A percentile compares a stretch with the other conserved stretches of the same genome.
Conservation (phyloP, 2,797 vertebrate species). For the Schizopygopsis pylzovi region DNA sequence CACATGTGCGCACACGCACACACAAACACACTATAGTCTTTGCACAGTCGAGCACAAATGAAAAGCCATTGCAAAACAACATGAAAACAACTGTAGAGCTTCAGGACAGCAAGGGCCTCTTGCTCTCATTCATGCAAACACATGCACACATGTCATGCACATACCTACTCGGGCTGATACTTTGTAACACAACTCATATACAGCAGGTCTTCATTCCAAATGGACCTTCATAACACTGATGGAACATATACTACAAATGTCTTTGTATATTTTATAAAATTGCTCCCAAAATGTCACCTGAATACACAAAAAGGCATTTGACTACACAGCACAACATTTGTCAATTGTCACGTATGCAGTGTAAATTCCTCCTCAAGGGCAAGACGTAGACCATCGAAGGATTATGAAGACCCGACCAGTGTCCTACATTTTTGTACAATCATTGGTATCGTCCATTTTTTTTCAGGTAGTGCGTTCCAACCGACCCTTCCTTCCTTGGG, state of each 20-base stretch:
- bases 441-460: constrained; percentile 65
- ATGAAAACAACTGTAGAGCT: constrained; percentile 63
- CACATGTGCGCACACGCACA: constrained; percentile 1
- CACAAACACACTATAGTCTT: constrained; percentile 60
- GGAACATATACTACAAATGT: constrained; percentile 62
- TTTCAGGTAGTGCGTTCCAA: constrained; percentile 59
- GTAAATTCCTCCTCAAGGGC: constrained; percentile 36
- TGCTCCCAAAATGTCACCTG: constrained; percentile 77
- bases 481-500: constrained; percentile 29
- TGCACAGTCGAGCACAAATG: constrained; percentile 74
- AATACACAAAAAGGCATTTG: constrained; percentile 69
- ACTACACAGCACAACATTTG: constrained; percentile 70
- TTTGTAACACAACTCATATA: constrained; percentile 55
- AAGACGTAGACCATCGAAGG: constrained; percentile 59
- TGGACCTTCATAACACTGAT: constrained; percentile 83
- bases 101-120: constrained; percentile 40
- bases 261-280: constrained; percentile 70
- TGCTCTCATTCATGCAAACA: constrained; percentile 72
- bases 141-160: constrained; percentile 64
- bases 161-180: constrained; percentile 49
- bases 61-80: constrained; percentile 57
- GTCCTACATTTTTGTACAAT: constrained; percentile 59
- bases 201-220: constrained; percentile 68
- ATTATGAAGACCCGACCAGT: neutral
- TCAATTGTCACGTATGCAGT: constrained; percentile 72